Base-by-base conservation (phyloP, 2,113 vertebrate species). In the Narcine bancroftii region DNA sequence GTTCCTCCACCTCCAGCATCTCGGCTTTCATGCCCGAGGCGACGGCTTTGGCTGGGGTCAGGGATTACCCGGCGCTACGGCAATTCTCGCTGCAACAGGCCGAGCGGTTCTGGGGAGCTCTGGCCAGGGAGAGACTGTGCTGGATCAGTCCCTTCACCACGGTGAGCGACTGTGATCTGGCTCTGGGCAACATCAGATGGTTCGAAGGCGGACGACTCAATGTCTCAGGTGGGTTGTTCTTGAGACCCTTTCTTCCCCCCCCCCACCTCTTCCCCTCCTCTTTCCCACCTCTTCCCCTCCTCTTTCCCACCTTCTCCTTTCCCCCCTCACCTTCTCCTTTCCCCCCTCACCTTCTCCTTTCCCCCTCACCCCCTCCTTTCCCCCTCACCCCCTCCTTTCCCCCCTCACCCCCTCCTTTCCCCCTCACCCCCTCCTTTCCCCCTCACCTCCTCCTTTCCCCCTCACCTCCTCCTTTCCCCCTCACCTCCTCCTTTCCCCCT, bases 21-120 rank as follows among this genome's bases (percentile, higher is more conserved):
- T 94, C 95, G 0, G 94, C 95, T 2, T 96, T 95, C 26, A 95
- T 97, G 96, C 96, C 96, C 0, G 96, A 97, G 94, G 95, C 95
- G 0, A 0, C 93, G 0, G 29, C 94, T 6, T 97, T 97, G 42
- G 87, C 92, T 0, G 94, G 93, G 2, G 92, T 94, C 24, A 93
- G 92, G 65, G 94, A 94, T 93, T 94, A 95, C 92, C 87, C 94
- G 0, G 93, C 92, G 10, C 95, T 97, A 89, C 96, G 95, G 81
- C 95, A 95, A 29, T 93, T 95, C 21, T 97, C 96, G 0, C 94
- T 96, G 72, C 93, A 95, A 60, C 93, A 94, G 93, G 91, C 92
- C 4, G 94, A 96, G 24, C 24, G 65, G 45, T 97, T 97, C 94
- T 97, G 96, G 97, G 96, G 95, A 71, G 93, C 93, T 0, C 92